A percentile compares a stretch with the other conserved stretches of the same genome.
phyloP scores from a whole-genome alignment of 2,113 vertebrate genomes.

The Corvus cornix region DNA sequence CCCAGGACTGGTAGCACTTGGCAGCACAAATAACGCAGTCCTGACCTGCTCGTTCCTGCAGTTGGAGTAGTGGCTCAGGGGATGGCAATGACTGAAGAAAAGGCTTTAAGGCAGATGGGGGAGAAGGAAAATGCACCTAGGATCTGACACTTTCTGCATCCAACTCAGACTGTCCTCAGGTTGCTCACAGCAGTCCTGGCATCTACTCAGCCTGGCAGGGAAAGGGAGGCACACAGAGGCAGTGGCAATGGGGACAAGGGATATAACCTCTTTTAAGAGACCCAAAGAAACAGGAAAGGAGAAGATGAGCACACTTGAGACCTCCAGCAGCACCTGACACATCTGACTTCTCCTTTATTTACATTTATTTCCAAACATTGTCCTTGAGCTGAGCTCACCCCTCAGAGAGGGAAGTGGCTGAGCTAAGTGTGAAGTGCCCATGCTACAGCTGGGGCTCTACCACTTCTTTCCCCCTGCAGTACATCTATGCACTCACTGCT shows the following conservation, averaged over 20 bases:
- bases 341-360: not conserved
- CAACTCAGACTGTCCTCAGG: not conserved
- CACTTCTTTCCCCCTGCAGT: not conserved
- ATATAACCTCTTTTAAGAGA: not conserved
- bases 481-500: not conserved
- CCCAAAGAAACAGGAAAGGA: not conserved
- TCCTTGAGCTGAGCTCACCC: not conserved
- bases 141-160: not conserved
- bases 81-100: not conserved
- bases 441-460: not conserved
- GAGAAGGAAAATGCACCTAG: not conserved
- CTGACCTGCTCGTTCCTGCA: not conserved
- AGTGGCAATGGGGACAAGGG: rapidly evolving
- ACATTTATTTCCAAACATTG: not conserved
- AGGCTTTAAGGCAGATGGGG: not conserved
- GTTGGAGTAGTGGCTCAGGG: not conserved
- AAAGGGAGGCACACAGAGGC: rapidly evolving
- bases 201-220: not conserved
- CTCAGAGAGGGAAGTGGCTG: not conserved
- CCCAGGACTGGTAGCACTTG: not conserved
- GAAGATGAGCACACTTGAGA: not conserved
- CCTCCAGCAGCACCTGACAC: not conserved
- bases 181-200: not conserved
- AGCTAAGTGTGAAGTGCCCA: not conserved
- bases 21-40: not conserved